phyloP scores from a whole-genome alignment of 53 echinoderm and acorn worm genomes.

The Crossaster papposus region DNA sequence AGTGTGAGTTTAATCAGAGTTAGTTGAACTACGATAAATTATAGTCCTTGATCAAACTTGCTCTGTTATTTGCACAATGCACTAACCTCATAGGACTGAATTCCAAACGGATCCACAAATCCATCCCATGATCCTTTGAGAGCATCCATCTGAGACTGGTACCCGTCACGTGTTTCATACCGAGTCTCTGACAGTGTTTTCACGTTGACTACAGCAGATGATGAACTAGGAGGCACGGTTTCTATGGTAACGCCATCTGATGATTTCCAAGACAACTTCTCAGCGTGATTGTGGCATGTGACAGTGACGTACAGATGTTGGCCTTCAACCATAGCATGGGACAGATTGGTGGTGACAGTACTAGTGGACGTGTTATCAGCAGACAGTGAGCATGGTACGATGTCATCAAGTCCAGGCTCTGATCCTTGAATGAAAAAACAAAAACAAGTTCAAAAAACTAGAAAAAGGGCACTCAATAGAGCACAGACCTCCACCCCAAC shows the following conservation, averaged over 20 bases:
- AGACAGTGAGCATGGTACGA: background rate
- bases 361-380: background rate
- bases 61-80: background rate
- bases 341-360: slow-evolving; percentile 3
- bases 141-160: slow-evolving; percentile 43
- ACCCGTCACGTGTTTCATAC: slow-evolving; percentile 4
- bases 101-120: slow-evolving; percentile 52
- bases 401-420: slow-evolving; percentile 27
- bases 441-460: too few species aligned
- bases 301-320: slow-evolving; percentile 30
- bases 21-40: too few species aligned
- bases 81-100: slow-evolving; percentile 41
- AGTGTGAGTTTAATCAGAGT: too few species aligned
- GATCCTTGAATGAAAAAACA: slow-evolving; percentile 25
- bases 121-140: slow-evolving; percentile 54
- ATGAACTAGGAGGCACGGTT: slow-evolving; percentile 33
- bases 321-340: slow-evolving; percentile 15
- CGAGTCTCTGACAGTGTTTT: slow-evolving; percentile 36
- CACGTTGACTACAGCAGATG: slow-evolving; percentile 34
- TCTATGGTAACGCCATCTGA: slow-evolving; percentile 24
- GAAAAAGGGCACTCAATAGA: too few species aligned
- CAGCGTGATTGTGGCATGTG: slow-evolving; percentile 48
- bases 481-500: too few species aligned
- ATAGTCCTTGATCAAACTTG: too few species aligned
- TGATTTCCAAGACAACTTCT: slow-evolving; percentile 32